Evolutionary conservation across 2,113 vertebrate species (phyloP), one percentile per base, ranked within the genome.

Genomic region (Todiramphus saurophagus): DNA sequence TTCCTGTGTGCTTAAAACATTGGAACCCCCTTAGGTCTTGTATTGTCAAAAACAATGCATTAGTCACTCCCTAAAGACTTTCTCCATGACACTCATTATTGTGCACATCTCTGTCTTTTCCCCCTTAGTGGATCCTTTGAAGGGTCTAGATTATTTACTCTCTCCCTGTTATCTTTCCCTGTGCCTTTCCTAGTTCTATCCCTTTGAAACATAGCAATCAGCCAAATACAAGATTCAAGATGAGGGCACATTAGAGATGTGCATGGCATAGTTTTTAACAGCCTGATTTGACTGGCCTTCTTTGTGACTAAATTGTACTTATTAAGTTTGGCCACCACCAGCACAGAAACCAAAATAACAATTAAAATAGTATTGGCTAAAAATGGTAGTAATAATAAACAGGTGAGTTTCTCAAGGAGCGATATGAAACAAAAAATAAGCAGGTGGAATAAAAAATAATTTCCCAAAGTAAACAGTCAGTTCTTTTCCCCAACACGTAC

Each of bases 51-150:
- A 96, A 91, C 83, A 87, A 79, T 95, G 96, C 91, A 82, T 95
- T 94, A 94, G 95, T 96, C 87, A 95, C 89, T 92, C 91, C 53
- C 84, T 94, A 96, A 96, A 90, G 93, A 82, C 83, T 91, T 95
- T 92, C 87, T 87, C 93, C 21, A 11, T 76, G 94, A 91, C 81
- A 89, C 53, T 96, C 93, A 87, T 94, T 94, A 95, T 31, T 91
- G 83, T 31, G 87, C 74, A 91, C 21, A 68, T 91, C 82, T 87
- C 86, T 74, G 67, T 62, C 86, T 72, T 84, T 73, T 93, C 35
- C 73, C 72, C 77, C 48, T 67, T 96, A 79, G 87, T 84, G 74
- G 74, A 73, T 82, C 74, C 48, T 93, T 81, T 39, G 77, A 95
- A 94, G 43, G 62, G n/a, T 89, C 66, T 59, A 28, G 58, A 86